Evolutionary conservation across 1,140 invertebrate species (phyloP).

Genomic region (Himalopsyche phryganea): DNA sequence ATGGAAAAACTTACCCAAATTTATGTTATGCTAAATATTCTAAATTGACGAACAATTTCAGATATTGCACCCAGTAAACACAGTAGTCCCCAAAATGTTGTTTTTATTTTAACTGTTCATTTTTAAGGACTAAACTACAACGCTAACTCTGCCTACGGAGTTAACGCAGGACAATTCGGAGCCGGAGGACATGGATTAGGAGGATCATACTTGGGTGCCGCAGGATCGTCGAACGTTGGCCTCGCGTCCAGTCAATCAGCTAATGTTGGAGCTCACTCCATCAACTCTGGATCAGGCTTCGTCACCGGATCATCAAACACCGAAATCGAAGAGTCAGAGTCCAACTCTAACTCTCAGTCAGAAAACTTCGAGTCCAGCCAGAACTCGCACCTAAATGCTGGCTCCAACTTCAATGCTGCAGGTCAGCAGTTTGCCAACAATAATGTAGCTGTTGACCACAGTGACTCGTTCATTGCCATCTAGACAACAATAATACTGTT

Average conservation of each 20-base stretch:
- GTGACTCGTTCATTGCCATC: not conserved
- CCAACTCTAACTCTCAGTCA: conserved; percentile 18
- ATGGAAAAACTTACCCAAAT: too few species aligned
- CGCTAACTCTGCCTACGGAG: not conserved
- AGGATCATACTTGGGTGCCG: not conserved
- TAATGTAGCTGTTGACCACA: not conserved
- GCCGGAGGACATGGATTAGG: not conserved
- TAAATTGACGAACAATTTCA: too few species aligned
- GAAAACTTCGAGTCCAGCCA: conserved; percentile 11
- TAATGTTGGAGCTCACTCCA: not conserved
- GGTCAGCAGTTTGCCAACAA: not conserved
- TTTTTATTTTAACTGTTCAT: too few species aligned
- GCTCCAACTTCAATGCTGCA: conserved; percentile 3
- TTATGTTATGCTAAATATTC: too few species aligned
- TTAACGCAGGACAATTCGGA: not conserved
- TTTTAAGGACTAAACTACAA: conserved; percentile 4
- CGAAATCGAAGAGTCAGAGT: conserved; percentile 25
- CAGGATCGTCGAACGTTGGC: not conserved
- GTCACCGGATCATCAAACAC: conserved; percentile 16
- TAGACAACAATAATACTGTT: not conserved
- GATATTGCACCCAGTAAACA: too few species aligned
- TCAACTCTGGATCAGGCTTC: not conserved
- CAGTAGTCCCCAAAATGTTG: too few species aligned
- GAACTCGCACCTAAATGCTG: conserved; percentile 5
- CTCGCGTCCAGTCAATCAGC: conserved; percentile 3